These are phyloP conservation scores for Scelioninae gen. 2 DNA, from an alignment of 2,888 invertebrate species.

Conservation along the genomic window DNA sequence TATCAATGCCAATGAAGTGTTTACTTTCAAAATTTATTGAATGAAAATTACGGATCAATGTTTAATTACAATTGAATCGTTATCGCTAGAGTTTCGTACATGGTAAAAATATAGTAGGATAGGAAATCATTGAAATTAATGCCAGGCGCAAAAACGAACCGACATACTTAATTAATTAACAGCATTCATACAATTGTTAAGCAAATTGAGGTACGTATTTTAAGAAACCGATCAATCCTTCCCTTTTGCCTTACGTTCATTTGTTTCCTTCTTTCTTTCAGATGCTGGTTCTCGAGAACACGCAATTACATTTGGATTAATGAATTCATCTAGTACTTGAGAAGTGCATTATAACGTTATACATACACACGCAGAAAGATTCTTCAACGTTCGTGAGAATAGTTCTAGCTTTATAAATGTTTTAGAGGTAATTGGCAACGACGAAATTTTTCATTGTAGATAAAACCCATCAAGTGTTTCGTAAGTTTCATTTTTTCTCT, in stretches of 20 bases:
- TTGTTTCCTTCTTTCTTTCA: neutral
- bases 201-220: slow-evolving; percentile 18
- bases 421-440: slow-evolving; percentile 55
- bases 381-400: slow-evolving; percentile 34
- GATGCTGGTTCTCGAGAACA: slow-evolving; percentile 22
- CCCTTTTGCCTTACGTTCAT: slow-evolving; percentile 10
- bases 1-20: slow-evolving; percentile 40
- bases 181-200: slow-evolving; percentile 22
- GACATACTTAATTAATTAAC: slow-evolving; percentile 13
- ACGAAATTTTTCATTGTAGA: slow-evolving; percentile 45
- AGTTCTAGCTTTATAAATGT: slow-evolving; percentile 43
- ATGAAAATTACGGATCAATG: slow-evolving; percentile 45
- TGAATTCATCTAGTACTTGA: slow-evolving; percentile 35
- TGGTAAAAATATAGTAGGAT: slow-evolving; percentile 36
- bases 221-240: slow-evolving; percentile 5
- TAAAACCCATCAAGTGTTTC: slow-evolving; percentile 55
- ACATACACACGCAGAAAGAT: slow-evolving; percentile 51
- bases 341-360: slow-evolving; percentile 51
- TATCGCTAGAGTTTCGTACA: slow-evolving; percentile 47
- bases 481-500: slow-evolving; percentile 20
- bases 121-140: slow-evolving; percentile 19
- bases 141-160: slow-evolving; percentile 17
- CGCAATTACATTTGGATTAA: slow-evolving; percentile 47
- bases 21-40: slow-evolving; percentile 56
- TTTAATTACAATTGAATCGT: slow-evolving; percentile 45